A percentile compares a stretch with the other conserved stretches of the same genome.
Evolutionary conservation across 53 echinoderm and acorn worm genomes (phyloP).

Genomic region (Pentamera pediparva): DNA sequence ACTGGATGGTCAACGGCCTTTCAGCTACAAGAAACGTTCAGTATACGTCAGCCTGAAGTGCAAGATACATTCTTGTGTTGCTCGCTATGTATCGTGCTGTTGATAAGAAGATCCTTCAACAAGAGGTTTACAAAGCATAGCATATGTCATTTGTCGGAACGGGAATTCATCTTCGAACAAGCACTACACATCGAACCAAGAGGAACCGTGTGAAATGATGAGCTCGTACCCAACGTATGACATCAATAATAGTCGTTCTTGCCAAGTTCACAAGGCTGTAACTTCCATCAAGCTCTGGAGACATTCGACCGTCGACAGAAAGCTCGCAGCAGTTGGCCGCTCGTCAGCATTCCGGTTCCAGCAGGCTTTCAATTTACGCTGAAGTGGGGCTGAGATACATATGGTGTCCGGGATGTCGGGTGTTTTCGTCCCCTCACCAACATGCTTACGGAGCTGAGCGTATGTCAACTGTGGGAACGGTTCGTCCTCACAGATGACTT

Average conservation of each 20-base stretch:
- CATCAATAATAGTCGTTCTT: not conserved
- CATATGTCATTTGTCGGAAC: no score
- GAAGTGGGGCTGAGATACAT: not conserved
- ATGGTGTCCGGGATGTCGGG: conserved; percentile 29
- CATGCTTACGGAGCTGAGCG: conserved; percentile 23
- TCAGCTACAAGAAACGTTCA: no score
- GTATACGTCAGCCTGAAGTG: no score
- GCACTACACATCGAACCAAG: no score
- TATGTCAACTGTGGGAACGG: conserved; percentile 23
- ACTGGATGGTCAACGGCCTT: no score
- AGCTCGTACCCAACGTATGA: not conserved
- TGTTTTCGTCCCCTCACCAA: conserved; percentile 3
- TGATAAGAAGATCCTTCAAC: no score
- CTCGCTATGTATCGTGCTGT: no score
- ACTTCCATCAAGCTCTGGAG: not conserved
- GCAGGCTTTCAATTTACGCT: conserved; percentile 25
- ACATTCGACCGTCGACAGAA: not conserved
- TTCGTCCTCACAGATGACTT: conserved; percentile 41
- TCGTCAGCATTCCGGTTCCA: conserved; percentile 33
- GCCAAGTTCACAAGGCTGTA: not conserved
- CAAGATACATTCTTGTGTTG: no score
- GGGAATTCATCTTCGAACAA: no score
- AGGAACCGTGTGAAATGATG: no score
- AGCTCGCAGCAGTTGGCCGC: conserved; percentile 29
- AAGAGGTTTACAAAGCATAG: no score